Evolutionary conservation across 2,888 invertebrate genomes (phyloP), one percentile per base, ranked within the genome.

Genomic region (Stenurella melanura): DNA sequence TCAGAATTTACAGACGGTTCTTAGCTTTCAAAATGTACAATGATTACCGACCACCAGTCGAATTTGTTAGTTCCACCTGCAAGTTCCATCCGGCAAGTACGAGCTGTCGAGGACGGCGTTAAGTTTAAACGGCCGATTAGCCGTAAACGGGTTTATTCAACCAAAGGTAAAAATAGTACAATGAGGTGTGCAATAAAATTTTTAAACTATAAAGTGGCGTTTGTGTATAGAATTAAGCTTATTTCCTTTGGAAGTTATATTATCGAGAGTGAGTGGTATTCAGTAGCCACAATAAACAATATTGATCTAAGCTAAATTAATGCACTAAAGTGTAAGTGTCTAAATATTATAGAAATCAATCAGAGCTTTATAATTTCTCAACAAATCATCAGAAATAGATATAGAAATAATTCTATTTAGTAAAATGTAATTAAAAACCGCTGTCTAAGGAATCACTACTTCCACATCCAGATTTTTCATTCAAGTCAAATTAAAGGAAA

Each of bases 131-230:
- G 50, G 58, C 15, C 60, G 71, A 71, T 75, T 71, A 75, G 58
- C 66, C 30, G 64, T 75, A 58, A 77, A 77, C 77, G 77, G 72
- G 77, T 77, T 77, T 75, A 74, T 74, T 75, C 77, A 74, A 72
- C 71, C 77, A 77, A 72, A 72, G 72, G 75, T 72, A 77, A 77
- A 77, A 77, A 77, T 77, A 77, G 71, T 70, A 70, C 64, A 70
- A 58, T 70, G 71, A 60, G 68, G 58, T 67, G 68, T 56, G 58
- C 61, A 50, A 67, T 63, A 61, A 69, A 74, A 61, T 63, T 54
- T 54, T 18, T 74, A 63, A 57, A 67, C 50, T 42, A 69, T 63
- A 74, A 61, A 74, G 61, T 56, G 56, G 60, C 7, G 30, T 71
- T 42, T 71, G 63, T 67, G 54, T 74, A 63, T 63, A 56, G 54